Base-by-base conservation (phyloP, 2,113 vertebrate species). In the Lepisosteus oculatus region DNA sequence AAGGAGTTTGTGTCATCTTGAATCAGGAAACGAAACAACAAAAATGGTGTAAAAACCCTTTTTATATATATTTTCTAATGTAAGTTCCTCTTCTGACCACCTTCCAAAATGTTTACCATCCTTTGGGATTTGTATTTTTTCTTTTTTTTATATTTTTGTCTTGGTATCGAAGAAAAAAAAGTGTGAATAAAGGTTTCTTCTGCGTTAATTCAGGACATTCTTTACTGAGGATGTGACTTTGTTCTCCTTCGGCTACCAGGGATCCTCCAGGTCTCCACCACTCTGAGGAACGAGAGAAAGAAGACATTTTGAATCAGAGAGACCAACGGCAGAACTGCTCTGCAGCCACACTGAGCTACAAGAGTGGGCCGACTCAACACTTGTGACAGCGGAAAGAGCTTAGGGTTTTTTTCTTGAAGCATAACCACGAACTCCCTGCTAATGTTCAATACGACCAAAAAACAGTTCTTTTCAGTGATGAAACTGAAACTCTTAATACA, bases 201-300 rank as follows among this genome's bases (percentile, higher is more conserved):
- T 91, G 90, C 88, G 84, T 83, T 89, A 85, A 92, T 95, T 92
- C 93, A 95, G 92, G 92, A 94, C 72, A 68, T 83, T 89, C 91
- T 86, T 89, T 91, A 92, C 88, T 78, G 83, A 85, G 84, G 89
- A 88, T 91, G 86, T 93, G 93, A 93, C 64, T 72, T 74, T 73
- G 79, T 84, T 72, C 72, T 47, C 74, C 73, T 81, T 82, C 72
- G 93, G 93, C 95, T 99, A 99, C 96, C 96, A 98, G 87, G 95
- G 93, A 92, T 95, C 95, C 93, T 99, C 95, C 88, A 96, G 88
- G 87, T 98, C 97, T 77, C 93, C 94, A 92, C 92, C 94, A 80
- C 85, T 97, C 97, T 99, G 94, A 88, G 89, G 89, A 83, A 93
- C 67, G 72, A 75, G 55, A 79, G 13, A 72, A 13, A 55, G n/a